Evolutionary conservation across 2,888 invertebrate genomes (phyloP), one percentile per base, ranked within the genome.

Genomic region (Epistrophella euchroma): DNA sequence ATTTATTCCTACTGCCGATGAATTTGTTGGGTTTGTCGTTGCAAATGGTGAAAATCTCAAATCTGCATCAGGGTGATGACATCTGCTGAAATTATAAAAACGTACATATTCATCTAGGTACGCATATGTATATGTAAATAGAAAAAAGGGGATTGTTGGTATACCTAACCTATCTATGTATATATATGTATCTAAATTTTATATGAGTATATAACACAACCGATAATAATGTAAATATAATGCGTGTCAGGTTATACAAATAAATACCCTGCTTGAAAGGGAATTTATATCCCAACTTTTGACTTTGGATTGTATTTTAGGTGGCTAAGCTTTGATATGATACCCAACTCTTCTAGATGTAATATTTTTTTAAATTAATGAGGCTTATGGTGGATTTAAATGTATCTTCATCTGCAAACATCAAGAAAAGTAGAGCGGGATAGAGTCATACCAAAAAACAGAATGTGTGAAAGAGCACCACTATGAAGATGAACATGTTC

Each of bases 11-110:
- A 60, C 60, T 68, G 84, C 64, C 64, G 62, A 66, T 73, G 87
- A 56, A 74, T 82, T 86, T 71, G 85, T 84, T 58, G 84, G 66
- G 17, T 88, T 84, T 70, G 88, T 68, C 70, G 89, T 84, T 88
- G 93, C 93, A 91, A 94, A 94, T 88, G 94, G 93, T 89, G 94
- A 93, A 91, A 94, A 94, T 88, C 94, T 93, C 90, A 94, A 91
- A 90, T 94, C 94, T 90, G 93, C 93, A 88, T 94, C 94, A 84
- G 94, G 93, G 90, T 93, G 93, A 93, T 93, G 93, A 93, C 94
- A 94, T 93, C 94, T 94, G 91, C 58, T 91, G 90, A 88, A 75
- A 88, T 40, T 75, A 81, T 52, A 72, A 76, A 60, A 50, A 87
- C 15, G 62, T 19, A 22, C 43, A 68, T 6, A 25, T 13, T 3